Percentiles rank a stretch among this genome's conserved stretches.
phyloP scores from a whole-genome alignment of 1,140 invertebrate genomes.

The Sarcophaga bullata region DNA sequence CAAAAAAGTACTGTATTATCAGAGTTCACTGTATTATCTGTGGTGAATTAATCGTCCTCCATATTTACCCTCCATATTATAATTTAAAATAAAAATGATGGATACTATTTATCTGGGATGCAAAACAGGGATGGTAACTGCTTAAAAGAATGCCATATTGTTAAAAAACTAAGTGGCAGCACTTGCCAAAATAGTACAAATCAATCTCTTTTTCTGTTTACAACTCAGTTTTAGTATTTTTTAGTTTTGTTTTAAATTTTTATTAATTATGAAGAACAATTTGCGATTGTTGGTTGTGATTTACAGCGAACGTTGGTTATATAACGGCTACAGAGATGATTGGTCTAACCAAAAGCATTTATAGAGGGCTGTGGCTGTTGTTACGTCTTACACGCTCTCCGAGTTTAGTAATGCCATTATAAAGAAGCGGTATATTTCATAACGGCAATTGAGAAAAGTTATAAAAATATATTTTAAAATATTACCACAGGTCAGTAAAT shows the following conservation, averaged over 20 bases:
- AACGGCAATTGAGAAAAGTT: conserved; percentile 69
- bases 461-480: no score
- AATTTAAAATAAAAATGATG: no score
- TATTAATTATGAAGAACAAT: neutral
- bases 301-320: conserved; percentile 29
- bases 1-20: no score
- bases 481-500: no score
- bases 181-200: neutral
- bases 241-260: conserved; percentile 16
- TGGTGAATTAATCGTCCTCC: no score
- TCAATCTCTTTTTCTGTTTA: conserved; percentile 18
- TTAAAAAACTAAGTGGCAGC: neutral
- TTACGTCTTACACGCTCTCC: conserved; percentile 75
- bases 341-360: conserved; percentile 19
- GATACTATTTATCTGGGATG: no score
- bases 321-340: conserved; percentile 31
- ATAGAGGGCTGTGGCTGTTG: neutral
- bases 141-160: neutral
- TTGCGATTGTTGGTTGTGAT: conserved; percentile 43
- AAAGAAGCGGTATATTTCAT: conserved; percentile 78
- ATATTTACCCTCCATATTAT: no score
- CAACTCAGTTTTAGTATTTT: conserved; percentile 19
- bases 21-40: no score
- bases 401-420: conserved; percentile 87
- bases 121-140: no score